Base-by-base conservation (phyloP, 2,888 invertebrate genomes). In the Mesochorus sp. region DNA sequence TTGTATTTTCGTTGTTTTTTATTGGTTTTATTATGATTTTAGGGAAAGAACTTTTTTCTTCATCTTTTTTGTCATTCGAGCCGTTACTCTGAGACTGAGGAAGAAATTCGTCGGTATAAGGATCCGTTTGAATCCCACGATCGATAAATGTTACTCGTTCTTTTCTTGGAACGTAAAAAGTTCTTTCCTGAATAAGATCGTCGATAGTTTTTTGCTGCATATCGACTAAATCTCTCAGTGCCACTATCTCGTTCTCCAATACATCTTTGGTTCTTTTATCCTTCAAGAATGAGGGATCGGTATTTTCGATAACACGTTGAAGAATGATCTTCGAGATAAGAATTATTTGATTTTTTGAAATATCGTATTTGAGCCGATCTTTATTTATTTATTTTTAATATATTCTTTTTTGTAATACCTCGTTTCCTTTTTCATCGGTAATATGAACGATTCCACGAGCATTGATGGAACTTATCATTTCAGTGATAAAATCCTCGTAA, bases 401-500 rank as follows among this genome's bases (percentile, higher is more conserved):
- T 19, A 37, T 55, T 34, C 37, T 10, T 44, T 3, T 28, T 31
- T 39, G 6, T n/a, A 17, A 3, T 31, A 79, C 81, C 79, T 81
- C 73, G 10, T 70, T 66, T 44, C 81, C 81, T 24, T 71, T 67
- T 39, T 79, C 77, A 39, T 82, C 77, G 5, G 81, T 82, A 14
- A 82, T 79, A 28, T 77, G 74, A 4, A 82, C 81, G 26, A 55
- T 28, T 42, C 81, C 79, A 2, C 53, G 71, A 19, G 49, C 19
- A n/a, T 64, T 72, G 31, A 82, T 57, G 2, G 81, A 77, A 10
- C 39, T 72, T 5, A 82, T 51, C 81, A 82, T 81, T 57, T 81
- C 81, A 5, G 77, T 51, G 39, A 81, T 79, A 39, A 82, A 82
- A 64, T 59, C 53, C 39, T 82, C 81, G 70, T 82, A 79, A 37